These are phyloP conservation scores for Sebastes iracundus DNA, from an alignment of 2,797 vertebrate genomes.

Conservation along the genomic window DNA sequence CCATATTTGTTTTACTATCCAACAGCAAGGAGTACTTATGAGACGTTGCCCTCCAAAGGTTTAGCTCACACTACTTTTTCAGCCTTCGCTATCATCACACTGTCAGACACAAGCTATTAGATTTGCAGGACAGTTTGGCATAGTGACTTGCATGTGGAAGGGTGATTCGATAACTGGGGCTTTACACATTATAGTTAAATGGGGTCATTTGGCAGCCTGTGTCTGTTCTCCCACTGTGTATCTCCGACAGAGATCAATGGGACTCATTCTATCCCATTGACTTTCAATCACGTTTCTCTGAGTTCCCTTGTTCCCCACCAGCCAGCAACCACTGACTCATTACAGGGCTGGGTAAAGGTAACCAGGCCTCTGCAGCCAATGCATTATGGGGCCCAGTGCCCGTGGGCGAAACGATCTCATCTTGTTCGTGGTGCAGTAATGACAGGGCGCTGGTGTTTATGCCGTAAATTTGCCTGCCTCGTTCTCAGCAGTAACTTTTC, in stretches of 20 bases:
- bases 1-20: conserved; percentile 19
- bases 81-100: conserved; percentile 9
- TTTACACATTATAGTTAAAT: conserved; percentile 69
- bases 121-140: background rate
- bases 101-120: conserved; percentile 4
- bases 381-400: conserved; percentile 42
- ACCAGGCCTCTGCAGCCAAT: conserved; percentile 42
- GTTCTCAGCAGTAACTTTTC: conserved; percentile 18
- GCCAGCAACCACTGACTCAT: conserved; percentile 52
- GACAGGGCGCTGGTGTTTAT: conserved; percentile 38
- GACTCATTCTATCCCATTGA: conserved; percentile 71
- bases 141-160: conserved; percentile 8
- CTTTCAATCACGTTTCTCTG: conserved; percentile 70
- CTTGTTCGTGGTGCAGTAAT: conserved; percentile 20
- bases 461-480: conserved; percentile 24
- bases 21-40: conserved; percentile 12
- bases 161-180: conserved; percentile 56
- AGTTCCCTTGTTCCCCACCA: conserved; percentile 49
- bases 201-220: conserved; percentile 64
- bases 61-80: conserved; percentile 10
- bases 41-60: conserved; percentile 2
- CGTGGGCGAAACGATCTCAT: conserved; percentile 26
- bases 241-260: conserved; percentile 66
- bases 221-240: conserved; percentile 46
- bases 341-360: conserved; percentile 55